A percentile compares a stretch with the other conserved stretches of the same genome.
phyloP scores from a whole-genome alignment of 2,113 vertebrate genomes.

The Sigmodon hispidus region DNA sequence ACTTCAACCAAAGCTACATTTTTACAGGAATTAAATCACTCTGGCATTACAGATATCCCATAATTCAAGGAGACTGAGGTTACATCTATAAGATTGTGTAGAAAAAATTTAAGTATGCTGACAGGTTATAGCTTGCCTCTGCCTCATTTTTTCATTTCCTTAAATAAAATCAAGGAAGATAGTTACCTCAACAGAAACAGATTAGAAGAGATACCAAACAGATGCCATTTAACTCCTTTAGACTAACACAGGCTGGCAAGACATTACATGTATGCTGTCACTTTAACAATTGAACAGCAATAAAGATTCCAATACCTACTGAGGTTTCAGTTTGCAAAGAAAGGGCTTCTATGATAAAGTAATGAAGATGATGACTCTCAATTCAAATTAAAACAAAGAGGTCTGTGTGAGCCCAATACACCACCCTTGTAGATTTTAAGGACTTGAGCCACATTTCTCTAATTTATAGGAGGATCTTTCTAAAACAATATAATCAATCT shows the following conservation, averaged over 20 bases:
- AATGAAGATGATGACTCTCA: background rate
- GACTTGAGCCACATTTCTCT: background rate
- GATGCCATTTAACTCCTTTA: conserved; percentile 33
- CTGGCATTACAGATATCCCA: background rate
- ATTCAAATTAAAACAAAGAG: background rate
- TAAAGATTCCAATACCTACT: background rate
- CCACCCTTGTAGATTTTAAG: background rate
- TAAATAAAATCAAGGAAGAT: conserved; percentile 67
- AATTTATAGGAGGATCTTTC: background rate
- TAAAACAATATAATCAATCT: background rate
- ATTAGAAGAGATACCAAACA: conserved; percentile 61
- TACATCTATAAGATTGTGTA: conserved; percentile 42
- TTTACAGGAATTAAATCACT: conserved; percentile 2
- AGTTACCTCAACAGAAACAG: conserved; percentile 63
- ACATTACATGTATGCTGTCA: background rate
- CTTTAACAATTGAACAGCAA: background rate
- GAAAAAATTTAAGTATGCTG: conserved; percentile 56
- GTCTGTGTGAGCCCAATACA: background rate
- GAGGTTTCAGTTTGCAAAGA: background rate
- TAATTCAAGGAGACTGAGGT: conserved; percentile 30
- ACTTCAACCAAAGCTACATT: conserved; percentile 62
- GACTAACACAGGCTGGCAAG: conserved; percentile 26
- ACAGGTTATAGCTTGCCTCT: conserved; percentile 30
- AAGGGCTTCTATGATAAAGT: background rate
- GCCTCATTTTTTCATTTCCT: conserved; percentile 59